phyloP scores from a whole-genome alignment of 2,888 invertebrate species.

The Syrphus vitripennis region DNA sequence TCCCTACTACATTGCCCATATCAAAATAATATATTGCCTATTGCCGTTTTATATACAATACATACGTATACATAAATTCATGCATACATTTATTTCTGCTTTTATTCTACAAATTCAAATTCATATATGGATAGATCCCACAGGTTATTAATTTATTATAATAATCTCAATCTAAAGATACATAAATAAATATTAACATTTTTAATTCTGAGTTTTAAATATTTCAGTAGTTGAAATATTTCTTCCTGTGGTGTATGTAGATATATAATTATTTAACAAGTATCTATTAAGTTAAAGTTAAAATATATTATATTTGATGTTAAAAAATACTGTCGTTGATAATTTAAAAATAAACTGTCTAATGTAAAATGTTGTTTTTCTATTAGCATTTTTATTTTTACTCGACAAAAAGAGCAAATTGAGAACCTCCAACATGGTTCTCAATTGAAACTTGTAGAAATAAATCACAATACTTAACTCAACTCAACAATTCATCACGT shows the following conservation, averaged over 20 bases:
- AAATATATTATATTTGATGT: constrained; percentile 56
- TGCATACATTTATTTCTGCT: neutral
- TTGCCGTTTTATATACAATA: constrained; percentile 25
- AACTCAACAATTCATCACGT: too few species aligned
- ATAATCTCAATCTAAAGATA: neutral
- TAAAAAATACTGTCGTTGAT: constrained; percentile 45
- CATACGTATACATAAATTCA: neutral
- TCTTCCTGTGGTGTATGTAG: constrained; percentile 56
- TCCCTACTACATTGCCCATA: constrained; percentile 52
- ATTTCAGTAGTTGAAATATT: constrained; percentile 4
- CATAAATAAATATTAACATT: neutral
- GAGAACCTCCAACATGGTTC: too few species aligned
- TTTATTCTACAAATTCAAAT: neutral
- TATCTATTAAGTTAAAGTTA: constrained; percentile 43
- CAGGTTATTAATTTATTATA: neutral
- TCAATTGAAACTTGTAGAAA: too few species aligned
- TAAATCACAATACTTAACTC: too few species aligned
- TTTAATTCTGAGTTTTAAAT: neutral
- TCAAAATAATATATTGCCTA: constrained; percentile 29
- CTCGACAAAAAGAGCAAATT: too few species aligned
- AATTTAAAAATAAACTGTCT: constrained; percentile 40
- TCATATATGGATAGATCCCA: neutral
- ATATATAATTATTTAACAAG: constrained; percentile 28
- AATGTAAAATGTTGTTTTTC: neutral
- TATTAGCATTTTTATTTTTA: neutral